Evolutionary conservation across 2,888 invertebrate genomes (phyloP).

Genomic region (Stomorhina lunata): DNA sequence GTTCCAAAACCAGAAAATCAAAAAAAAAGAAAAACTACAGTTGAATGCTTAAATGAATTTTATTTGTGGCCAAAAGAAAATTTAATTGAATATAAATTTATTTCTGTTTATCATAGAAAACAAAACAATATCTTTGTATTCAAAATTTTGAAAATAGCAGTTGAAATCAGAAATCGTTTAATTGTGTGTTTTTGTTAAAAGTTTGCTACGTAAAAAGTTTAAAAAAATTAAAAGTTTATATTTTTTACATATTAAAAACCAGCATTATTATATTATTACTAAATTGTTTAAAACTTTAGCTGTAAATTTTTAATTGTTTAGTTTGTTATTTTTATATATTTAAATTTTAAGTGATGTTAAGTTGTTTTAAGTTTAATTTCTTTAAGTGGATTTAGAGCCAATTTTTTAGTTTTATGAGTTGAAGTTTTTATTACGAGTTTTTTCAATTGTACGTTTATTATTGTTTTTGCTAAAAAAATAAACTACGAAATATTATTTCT

Average conservation of each 20-base stretch:
- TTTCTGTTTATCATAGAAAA: background rate
- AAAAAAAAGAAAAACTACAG: no score
- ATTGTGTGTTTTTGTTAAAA: slow-evolving; percentile 17
- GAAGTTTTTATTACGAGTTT: background rate
- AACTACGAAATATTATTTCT: no score
- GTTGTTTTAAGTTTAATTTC: slow-evolving; percentile 7
- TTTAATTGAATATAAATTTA: background rate
- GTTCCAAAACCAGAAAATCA: no score
- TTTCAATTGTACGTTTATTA: background rate
- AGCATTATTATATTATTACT: no score
- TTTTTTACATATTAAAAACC: no score
- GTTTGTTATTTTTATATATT: no score
- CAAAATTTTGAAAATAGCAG: slow-evolving; percentile 13
- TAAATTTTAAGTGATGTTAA: no score
- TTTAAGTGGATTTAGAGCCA: slow-evolving; percentile 34
- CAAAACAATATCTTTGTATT: slow-evolving; percentile 25
- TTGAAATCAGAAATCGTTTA: slow-evolving; percentile 35
- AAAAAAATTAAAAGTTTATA: background rate
- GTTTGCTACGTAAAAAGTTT: background rate
- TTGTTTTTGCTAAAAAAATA: slow-evolving; percentile 28
- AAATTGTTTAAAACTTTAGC: slow-evolving; percentile 22
- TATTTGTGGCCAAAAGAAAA: slow-evolving; percentile 34
- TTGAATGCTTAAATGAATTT: slow-evolving; percentile 60
- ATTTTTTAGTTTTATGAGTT: slow-evolving; percentile 13
- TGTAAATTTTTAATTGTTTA: background rate